These are phyloP conservation scores for Aelia acuminata DNA, from an alignment of 2,888 invertebrate species.

Conservation along the genomic window DNA sequence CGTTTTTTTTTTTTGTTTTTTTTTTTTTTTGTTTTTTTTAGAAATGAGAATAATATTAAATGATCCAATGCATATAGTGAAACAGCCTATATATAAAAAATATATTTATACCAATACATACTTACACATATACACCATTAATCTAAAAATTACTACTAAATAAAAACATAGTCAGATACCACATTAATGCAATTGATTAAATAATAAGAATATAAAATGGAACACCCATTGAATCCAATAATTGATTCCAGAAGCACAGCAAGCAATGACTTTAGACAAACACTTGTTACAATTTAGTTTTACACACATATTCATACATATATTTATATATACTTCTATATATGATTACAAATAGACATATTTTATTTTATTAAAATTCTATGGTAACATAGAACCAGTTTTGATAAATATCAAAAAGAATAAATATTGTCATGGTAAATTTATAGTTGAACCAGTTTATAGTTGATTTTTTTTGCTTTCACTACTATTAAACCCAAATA, in stretches of 20 bases:
- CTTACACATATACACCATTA: slow-evolving; percentile 28
- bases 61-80: background rate
- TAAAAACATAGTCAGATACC: slow-evolving; percentile 26
- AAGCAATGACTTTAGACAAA: background rate
- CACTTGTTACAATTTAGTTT: background rate
- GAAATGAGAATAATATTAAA: background rate
- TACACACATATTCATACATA: background rate
- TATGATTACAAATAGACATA: background rate
- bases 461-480: background rate
- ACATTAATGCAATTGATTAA: background rate
- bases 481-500: background rate
- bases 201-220: slow-evolving; percentile 1
- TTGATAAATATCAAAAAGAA: background rate
- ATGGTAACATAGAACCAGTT: slow-evolving; percentile 20
- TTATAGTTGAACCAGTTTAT: background rate
- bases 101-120: slow-evolving; percentile 32
- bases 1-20: background rate
- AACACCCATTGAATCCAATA: background rate
- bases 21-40: background rate
- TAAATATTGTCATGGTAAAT: slow-evolving; percentile 35
- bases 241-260: background rate
- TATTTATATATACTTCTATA: background rate
- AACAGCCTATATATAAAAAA: slow-evolving; percentile 22
- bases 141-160: background rate
- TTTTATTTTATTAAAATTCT: background rate